A percentile compares a stretch with the other conserved stretches of the same genome.
These are phyloP conservation scores for Melitaea athalia DNA, from an alignment of 2,888 invertebrate genomes.

Conservation along the genomic window DNA sequence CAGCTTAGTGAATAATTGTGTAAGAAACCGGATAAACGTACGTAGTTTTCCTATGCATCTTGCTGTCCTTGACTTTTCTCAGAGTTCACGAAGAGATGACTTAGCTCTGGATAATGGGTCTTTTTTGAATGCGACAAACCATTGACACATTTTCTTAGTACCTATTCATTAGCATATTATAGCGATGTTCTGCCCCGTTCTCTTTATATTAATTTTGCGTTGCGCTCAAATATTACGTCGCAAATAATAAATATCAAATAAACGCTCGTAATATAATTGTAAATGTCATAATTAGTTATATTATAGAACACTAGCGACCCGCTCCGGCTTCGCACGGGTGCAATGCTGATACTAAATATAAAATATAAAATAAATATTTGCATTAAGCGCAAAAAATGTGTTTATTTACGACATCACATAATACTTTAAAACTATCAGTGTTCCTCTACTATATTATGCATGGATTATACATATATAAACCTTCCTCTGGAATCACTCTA, in stretches of 20 bases:
- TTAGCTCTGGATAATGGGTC: conserved; percentile 7
- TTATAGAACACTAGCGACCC: too few relatives aligned
- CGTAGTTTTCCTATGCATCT: neutral
- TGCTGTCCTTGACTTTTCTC: conserved; percentile 20
- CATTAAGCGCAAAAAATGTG: too few relatives aligned
- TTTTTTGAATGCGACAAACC: conserved; percentile 13
- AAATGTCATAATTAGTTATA: too few relatives aligned
- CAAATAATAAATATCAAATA: neutral
- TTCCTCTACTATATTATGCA: too few relatives aligned
- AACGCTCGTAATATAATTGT: too few relatives aligned
- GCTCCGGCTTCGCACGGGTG: too few relatives aligned
- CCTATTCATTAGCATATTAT: conserved; percentile 21
- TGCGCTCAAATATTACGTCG: neutral
- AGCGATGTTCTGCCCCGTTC: neutral
- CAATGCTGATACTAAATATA: too few relatives aligned
- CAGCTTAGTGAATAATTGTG: neutral
- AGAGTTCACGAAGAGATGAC: conserved; percentile 15
- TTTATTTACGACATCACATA: too few relatives aligned
- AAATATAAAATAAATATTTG: too few relatives aligned
- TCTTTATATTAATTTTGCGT: neutral
- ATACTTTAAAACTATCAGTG: too few relatives aligned
- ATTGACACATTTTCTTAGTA: conserved; percentile 24
- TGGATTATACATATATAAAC: too few relatives aligned
- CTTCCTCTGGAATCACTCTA: too few relatives aligned
- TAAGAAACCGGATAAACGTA: conserved; percentile 4